A percentile compares a stretch with the other conserved stretches of the same genome.
Evolutionary conservation across 2,797 vertebrate species (phyloP).

Genomic region (Hylomyscus alleni): DNA sequence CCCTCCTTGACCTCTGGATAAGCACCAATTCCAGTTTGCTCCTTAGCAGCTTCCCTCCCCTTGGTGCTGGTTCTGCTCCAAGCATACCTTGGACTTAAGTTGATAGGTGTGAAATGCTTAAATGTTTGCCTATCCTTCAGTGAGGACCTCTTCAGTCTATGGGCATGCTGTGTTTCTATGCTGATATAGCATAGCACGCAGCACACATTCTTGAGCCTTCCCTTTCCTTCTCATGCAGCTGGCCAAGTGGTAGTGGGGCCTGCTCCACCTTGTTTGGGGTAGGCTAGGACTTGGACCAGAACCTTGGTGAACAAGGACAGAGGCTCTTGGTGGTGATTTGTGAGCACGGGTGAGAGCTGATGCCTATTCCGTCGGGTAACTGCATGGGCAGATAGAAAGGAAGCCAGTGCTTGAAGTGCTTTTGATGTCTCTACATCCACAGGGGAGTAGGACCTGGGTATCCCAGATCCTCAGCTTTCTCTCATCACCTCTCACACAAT

Average conservation of each 20-base stretch:
- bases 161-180: neutral
- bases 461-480: neutral
- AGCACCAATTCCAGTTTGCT: neutral
- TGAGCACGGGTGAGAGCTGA: neutral
- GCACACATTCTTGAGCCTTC: neutral
- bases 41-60: neutral
- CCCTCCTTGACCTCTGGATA: neutral
- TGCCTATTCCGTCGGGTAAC: neutral
- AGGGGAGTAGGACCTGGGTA: neutral
- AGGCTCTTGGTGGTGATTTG: neutral
- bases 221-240: neutral
- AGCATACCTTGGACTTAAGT: neutral
- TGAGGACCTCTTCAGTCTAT: neutral
- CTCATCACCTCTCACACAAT: neutral
- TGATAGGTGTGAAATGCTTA: neutral
- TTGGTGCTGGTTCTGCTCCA: neutral
- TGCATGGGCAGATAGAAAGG: neutral
- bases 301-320: neutral
- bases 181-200: too few relatives aligned
- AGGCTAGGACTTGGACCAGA: neutral
- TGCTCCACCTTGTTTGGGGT: neutral
- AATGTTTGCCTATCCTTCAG: neutral
- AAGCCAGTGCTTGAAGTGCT: neutral
- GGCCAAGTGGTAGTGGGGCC: neutral
- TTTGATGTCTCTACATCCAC: neutral